These are phyloP conservation scores for Vidua chalybeata DNA, from an alignment of 2,113 vertebrate species.

Conservation along the genomic window DNA sequence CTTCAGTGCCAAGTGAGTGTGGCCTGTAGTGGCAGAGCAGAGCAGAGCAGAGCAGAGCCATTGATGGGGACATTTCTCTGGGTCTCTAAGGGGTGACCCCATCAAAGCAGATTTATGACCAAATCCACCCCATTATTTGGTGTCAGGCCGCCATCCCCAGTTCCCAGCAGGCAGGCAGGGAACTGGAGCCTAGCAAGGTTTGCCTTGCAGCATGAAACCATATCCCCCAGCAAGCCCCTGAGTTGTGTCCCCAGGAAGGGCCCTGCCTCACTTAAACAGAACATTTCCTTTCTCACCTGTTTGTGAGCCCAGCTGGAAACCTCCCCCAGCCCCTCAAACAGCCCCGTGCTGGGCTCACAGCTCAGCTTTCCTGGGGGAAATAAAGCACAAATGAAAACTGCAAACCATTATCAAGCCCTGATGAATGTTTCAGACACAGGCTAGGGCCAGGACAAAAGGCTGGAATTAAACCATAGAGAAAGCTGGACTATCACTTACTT, in stretches of 20 bases:
- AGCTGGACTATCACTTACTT: neutral
- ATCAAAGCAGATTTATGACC: neutral
- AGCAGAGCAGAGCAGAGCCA: neutral
- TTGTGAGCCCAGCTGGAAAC: neutral
- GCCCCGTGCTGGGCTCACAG: neutral
- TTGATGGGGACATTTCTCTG: neutral
- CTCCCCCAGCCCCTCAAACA: neutral
- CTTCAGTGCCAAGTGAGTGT: neutral
- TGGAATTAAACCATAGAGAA: neutral
- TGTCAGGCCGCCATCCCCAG: neutral
- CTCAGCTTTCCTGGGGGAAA: constrained; percentile 23
- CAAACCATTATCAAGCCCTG: neutral
- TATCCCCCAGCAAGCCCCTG: neutral
- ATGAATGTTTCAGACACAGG: neutral
- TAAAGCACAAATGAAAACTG: constrained; percentile 28
- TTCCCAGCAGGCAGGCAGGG: neutral
- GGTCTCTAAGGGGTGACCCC: neutral
- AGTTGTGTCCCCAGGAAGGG: neutral
- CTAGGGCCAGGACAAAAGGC: neutral
- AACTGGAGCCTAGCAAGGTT: neutral
- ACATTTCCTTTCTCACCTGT: neutral
- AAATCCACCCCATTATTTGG: neutral
- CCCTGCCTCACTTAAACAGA: neutral
- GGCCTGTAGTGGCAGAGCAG: neutral
- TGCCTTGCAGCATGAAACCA: neutral